A percentile compares a stretch with the other conserved stretches of the same genome.
Conservation (phyloP, 2,888 invertebrate genomes). For the Choreutis nemorana region DNA sequence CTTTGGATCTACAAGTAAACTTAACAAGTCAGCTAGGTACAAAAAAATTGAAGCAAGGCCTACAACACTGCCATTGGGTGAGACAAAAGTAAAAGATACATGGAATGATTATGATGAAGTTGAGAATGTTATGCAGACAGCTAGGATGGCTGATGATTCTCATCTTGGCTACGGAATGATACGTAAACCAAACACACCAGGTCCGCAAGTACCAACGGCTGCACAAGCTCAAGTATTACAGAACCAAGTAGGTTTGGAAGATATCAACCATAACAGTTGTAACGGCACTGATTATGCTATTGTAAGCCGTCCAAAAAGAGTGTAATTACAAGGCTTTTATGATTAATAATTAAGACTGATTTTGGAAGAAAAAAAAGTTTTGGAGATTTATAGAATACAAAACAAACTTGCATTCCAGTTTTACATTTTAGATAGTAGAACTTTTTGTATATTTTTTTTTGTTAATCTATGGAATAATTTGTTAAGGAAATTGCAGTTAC, state of each 20-base stretch:
- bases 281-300: constrained; percentile 84
- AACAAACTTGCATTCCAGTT: too few relatives aligned
- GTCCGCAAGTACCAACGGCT: constrained; percentile 59
- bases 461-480: too few relatives aligned
- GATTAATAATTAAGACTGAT: too few relatives aligned
- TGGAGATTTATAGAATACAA: too few relatives aligned
- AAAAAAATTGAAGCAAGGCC: constrained; percentile 74
- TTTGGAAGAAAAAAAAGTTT: too few relatives aligned
- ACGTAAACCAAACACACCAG: constrained; percentile 69
- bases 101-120: constrained; percentile 84
- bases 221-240: constrained; percentile 57
- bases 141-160: constrained; percentile 80
- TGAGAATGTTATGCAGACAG: constrained; percentile 72
- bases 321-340: constrained; percentile 67
- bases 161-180: constrained; percentile 83
- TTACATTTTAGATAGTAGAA: too few relatives aligned
- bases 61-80: constrained; percentile 52
- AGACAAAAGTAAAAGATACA: constrained; percentile 52
- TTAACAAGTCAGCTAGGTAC: constrained; percentile 70
- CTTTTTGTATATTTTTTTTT: too few relatives aligned
- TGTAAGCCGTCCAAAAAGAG: constrained; percentile 85
- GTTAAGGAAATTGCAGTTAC: too few relatives aligned
- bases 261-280: constrained; percentile 73
- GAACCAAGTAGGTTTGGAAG: constrained; percentile 49
- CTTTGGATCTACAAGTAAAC: constrained; percentile 78